phyloP scores from a whole-genome alignment of 2,113 vertebrate species.

The Cariama cristata region DNA sequence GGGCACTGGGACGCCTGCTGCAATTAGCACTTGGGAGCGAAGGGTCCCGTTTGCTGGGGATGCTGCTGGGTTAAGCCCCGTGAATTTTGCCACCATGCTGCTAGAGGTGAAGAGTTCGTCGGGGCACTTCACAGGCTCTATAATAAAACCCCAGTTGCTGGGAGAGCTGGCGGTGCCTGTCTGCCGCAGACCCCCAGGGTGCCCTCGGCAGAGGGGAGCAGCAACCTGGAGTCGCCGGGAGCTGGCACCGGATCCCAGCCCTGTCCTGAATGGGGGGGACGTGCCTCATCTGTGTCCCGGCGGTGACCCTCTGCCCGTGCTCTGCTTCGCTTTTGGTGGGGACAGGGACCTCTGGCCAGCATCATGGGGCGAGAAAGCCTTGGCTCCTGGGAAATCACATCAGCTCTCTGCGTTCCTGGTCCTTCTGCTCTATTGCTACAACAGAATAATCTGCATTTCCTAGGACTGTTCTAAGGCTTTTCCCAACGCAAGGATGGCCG shows the following conservation, averaged over 20 bases:
- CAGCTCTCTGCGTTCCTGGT: rapidly evolving
- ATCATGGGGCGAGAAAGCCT: not conserved
- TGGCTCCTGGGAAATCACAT: not conserved
- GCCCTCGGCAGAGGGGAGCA: not conserved
- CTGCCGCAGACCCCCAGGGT: not conserved
- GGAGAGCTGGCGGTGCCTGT: not conserved
- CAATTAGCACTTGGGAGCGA: not conserved
- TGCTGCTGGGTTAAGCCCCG: not conserved
- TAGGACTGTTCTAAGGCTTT: not conserved
- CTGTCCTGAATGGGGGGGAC: rapidly evolving
- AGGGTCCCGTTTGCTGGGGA: not conserved
- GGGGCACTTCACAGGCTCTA: not conserved
- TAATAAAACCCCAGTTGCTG: not conserved
- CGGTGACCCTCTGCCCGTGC: not conserved
- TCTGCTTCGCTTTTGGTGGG: not conserved
- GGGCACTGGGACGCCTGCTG: not conserved
- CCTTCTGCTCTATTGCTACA: not conserved
- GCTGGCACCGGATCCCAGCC: not conserved
- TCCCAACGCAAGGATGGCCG: not conserved
- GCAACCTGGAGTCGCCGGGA: not conserved
- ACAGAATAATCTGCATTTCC: not conserved
- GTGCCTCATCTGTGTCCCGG: not conserved
- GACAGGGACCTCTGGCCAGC: not conserved
- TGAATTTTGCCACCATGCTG: not conserved
- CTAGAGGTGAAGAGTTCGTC: not conserved